Evolutionary conservation across 2,797 vertebrate genomes (phyloP), one percentile per base, ranked within the genome.

Genomic region (Discoglossus pictus): DNA sequence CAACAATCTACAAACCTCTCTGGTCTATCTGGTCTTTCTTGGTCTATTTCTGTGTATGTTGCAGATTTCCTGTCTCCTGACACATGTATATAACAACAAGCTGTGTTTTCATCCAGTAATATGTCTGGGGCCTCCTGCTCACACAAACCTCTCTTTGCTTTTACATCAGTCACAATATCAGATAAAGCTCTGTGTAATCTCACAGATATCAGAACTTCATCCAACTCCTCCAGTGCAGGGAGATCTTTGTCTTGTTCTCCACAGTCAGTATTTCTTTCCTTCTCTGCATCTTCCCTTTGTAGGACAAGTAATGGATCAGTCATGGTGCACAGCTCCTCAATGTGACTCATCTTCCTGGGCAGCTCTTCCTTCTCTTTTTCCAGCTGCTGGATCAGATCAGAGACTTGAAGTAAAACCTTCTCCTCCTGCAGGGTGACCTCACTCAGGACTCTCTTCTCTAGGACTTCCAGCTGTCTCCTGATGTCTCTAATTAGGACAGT

Each of bases 371-470:
- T 62, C 51, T 63, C 44, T 5, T 47, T 23, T 36, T 69, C 59
- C 23, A 62, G 42, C 50, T 69, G 39, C 10, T 20, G 15, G 7
- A 44, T 18, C n/a, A 47, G 40, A 27, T 62, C 51, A 2, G 66
- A 69, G 42, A 62, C 40, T 9, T 24, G 44, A 9, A 39, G 40
- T 6, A 23, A 47, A 11, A 62, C 40, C 20, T 69, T 31, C 42
- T 69, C 48, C 13, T 46, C 50, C 50, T 52, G 46, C 15, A n/a
- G 16, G 21, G 31, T 23, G 17, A 69, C 42, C 24, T 69, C 67
- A 16, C 13, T 15, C 2, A 62, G 51, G 36, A 70, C 51, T 36
- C 43, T 52, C 24, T 63, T 62, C 42, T 70, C 59, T 15, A 70
- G 42, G 18, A 27, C 21, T 7, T 70, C 51, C 35, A 70, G n/a